These are phyloP conservation scores for Dasypus novemcinctus DNA, from an alignment of 2,113 vertebrate species.

Conservation along the genomic window DNA sequence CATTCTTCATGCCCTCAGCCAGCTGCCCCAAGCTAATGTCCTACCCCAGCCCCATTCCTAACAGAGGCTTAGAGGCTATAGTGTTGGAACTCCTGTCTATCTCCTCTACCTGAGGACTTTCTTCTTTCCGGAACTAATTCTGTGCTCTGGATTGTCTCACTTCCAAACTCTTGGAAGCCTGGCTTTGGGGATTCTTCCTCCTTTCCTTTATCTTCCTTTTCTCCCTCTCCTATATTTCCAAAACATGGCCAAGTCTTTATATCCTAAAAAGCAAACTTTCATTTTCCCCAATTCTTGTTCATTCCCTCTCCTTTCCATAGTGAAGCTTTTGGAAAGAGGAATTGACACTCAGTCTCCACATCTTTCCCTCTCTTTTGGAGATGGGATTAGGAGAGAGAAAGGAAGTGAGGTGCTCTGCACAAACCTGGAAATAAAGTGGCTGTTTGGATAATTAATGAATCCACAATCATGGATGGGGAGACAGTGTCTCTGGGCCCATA, in stretches of 20 bases:
- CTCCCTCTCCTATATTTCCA: background rate
- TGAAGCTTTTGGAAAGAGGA: background rate
- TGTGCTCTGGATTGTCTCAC: background rate
- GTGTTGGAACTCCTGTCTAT: background rate
- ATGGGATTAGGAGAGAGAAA: background rate
- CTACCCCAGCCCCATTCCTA: background rate
- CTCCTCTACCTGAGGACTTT: background rate
- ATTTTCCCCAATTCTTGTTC: background rate
- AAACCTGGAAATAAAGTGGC: background rate
- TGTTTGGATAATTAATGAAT: background rate
- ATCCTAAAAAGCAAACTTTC: background rate
- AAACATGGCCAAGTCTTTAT: background rate
- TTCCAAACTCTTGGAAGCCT: background rate
- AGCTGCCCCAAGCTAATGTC: background rate
- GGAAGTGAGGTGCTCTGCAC: background rate
- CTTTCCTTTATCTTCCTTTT: background rate
- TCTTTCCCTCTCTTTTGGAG: background rate
- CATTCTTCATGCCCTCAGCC: background rate
- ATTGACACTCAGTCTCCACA: background rate
- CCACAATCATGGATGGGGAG: background rate
- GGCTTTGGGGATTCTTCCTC: background rate
- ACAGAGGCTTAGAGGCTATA: background rate
- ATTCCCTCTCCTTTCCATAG: background rate
- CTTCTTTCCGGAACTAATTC: background rate
- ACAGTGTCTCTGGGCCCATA: background rate